Base-by-base conservation (phyloP, 2,888 invertebrate species). In the Adelphocoris suturalis region DNA sequence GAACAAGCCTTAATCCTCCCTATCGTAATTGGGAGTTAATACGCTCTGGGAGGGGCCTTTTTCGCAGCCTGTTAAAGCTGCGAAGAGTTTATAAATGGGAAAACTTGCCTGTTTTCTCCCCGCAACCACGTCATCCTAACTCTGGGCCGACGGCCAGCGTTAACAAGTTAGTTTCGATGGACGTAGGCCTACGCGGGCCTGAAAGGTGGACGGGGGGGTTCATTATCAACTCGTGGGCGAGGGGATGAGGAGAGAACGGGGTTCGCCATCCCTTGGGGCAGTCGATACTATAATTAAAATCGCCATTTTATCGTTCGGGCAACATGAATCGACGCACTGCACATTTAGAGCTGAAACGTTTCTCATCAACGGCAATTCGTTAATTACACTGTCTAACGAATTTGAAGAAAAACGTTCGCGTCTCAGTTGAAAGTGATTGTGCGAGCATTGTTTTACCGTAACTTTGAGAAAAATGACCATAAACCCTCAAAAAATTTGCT, bases 11-110 rank as follows among this genome's bases (percentile, higher is more conserved):
- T 52, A 52, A 52, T 52, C 52, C 52, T 16, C 14, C 52, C 52
- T 52, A 52, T 52, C 52, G 52, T 52, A 52, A 52, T 52, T 52
- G 52, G 52, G 52, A 52, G 52, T 52, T 52, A 52, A 52, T 52
- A 52, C 52, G 52, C 14, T 7, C 1, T 3, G 12, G 52, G 14
- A 14, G 52, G 52, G 16, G 52, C 12, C 52, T 52, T 52, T 52
- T 52, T 52, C 52, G 52, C 52, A 52, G 52, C 52, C 52, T 52
- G 52, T 52, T 52, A 52, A 52, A 16, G 52, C 52, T 52, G 14
- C 52, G 52, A 16, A 52, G 52, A 52, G 52, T 52, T 52, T 52
- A 52, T 52, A 52, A 52, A 52, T 52, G 52, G 52, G 52, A 52
- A 52, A 52, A 52, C 52, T 52, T 52, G 52, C 52, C 52, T 52